Evolutionary conservation across 2,113 vertebrate genomes (phyloP).

Genomic region (Synodontis membranacea): DNA sequence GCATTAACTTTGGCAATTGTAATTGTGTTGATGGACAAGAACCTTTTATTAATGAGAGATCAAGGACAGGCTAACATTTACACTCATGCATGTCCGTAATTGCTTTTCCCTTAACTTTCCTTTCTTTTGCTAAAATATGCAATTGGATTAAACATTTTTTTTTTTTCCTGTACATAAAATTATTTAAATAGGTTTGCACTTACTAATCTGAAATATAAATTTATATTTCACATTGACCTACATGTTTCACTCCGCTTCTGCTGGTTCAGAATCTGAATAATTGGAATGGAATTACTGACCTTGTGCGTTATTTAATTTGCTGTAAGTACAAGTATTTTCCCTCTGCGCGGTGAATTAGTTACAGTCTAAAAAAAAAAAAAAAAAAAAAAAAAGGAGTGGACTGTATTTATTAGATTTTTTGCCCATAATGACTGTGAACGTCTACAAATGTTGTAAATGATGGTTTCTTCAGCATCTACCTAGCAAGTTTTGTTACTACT

Average conservation of each 20-base stretch:
- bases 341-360: neutral
- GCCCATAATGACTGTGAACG: neutral
- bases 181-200: neutral
- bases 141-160: neutral
- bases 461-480: neutral
- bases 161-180: neutral
- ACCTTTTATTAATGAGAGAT: conserved; percentile 38
- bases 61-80: conserved; percentile 8
- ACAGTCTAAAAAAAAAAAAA: too few relatives aligned
- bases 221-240: neutral
- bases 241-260: neutral
- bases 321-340: neutral
- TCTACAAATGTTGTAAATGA: neutral
- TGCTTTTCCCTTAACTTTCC: neutral
- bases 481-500: neutral
- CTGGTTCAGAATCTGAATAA: neutral
- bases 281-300: neutral
- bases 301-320: neutral
- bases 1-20: conserved; percentile 41
- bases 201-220: neutral
- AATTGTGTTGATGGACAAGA: conserved; percentile 38
- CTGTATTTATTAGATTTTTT: neutral
- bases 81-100: neutral
- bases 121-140: neutral
- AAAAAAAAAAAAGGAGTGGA: neutral